Percentiles rank a stretch among this genome's conserved stretches.
Evolutionary conservation across 2,113 vertebrate species (phyloP).

Genomic region (Lophotis ruficrista): DNA sequence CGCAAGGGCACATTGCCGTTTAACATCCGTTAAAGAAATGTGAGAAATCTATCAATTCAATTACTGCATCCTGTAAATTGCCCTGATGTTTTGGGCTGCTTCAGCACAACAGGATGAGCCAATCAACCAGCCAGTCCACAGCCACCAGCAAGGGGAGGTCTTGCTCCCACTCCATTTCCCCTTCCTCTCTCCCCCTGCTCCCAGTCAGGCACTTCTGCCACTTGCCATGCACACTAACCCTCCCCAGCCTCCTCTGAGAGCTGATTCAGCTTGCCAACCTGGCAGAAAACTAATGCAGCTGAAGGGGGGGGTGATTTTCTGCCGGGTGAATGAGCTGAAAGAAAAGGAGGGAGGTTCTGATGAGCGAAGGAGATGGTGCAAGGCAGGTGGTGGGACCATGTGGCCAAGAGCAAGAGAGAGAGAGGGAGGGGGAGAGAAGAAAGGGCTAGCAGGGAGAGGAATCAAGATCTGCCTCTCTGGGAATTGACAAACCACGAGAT

Average conservation of each 20-base stretch:
- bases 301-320: not conserved
- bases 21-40: not conserved
- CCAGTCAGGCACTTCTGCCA: not conserved
- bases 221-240: not conserved
- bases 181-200: not conserved
- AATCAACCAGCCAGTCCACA: not conserved
- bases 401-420: not conserved
- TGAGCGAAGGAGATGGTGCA: not conserved
- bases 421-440: not conserved
- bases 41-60: not conserved
- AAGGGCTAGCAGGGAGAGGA: not conserved
- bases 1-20: no score
- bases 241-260: not conserved
- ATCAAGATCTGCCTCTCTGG: not conserved
- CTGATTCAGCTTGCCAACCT: not conserved
- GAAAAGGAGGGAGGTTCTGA: constrained; percentile 16
- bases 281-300: constrained; percentile 17
- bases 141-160: not conserved
- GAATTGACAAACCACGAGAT: not conserved
- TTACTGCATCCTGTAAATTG: not conserved
- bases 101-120: not conserved
- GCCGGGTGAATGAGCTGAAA: constrained; percentile 23
- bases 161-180: not conserved
- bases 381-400: constrained; percentile 18
- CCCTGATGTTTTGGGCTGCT: not conserved